Evolutionary conservation across 2,797 vertebrate genomes (phyloP), one percentile per base, ranked within the genome.

Genomic region (Labroides dimidiatus): DNA sequence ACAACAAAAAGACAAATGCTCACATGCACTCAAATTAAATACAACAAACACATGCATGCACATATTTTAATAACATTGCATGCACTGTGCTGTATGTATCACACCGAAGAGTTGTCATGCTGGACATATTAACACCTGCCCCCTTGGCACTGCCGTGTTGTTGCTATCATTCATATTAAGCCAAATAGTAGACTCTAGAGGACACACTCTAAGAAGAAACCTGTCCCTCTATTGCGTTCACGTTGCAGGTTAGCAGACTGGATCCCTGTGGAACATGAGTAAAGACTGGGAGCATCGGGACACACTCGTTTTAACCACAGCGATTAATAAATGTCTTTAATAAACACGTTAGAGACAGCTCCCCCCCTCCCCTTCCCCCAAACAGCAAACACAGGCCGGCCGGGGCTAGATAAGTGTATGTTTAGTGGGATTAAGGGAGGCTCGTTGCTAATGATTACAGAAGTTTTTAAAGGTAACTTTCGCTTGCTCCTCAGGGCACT

Each of bases 381-480:
- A 64, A 67, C 78, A 72, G 80, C 81, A 82, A 88, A 87, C 77
- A 80, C 79, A 81, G 82, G 84, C 89, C 86, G 76, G 80, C 71
- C 73, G 71, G 74, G 84, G 80, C 87, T 83, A 86, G 89, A 92
- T 90, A 90, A 90, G 90, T 93, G 90, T 93, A 92, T 93, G 91
- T 94, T 94, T 95, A 94, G 90, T 83, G 87, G 93, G 93, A 94
- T 95, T 94, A 94, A 93, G 91, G 90, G 87, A 90, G 92, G 89
- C 93, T 93, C 83, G 85, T 86, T 91, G 93, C 92, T 93, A 94
- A 94, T 93, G 93, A 95, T 94, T 94, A 94, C 90, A 93, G 93
- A 93, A 93, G 92, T 95, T 94, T 94, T 94, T 93, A 93, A 94
- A 95, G 94, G 94, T 95, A 95, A 95, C 94, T 94, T 94, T 94